Percentiles rank a stretch among this genome's conserved stretches.
These are phyloP conservation scores for Myoxocephalus aenaeus DNA, from an alignment of 2,797 vertebrate genomes.

Conservation along the genomic window DNA sequence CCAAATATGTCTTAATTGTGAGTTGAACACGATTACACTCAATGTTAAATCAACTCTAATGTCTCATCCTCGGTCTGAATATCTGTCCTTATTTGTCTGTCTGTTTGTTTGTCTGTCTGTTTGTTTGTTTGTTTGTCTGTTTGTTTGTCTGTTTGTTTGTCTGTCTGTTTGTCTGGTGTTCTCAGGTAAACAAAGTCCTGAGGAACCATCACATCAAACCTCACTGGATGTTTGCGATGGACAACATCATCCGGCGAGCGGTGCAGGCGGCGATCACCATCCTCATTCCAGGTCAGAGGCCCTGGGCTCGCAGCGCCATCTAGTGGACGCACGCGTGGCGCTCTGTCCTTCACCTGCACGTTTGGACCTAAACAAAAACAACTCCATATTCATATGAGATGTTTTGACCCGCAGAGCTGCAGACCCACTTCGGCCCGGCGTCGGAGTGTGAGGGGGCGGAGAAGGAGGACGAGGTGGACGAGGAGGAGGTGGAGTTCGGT, in stretches of 20 bases:
- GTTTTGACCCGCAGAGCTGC: slow-evolving; percentile 83
- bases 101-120: not conserved
- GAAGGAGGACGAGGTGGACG: slow-evolving; percentile 87
- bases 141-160: not conserved
- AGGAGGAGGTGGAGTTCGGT: slow-evolving; percentile 82
- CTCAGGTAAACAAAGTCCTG: slow-evolving; percentile 94
- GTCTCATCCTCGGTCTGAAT: not conserved
- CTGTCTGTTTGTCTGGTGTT: slow-evolving; percentile 3
- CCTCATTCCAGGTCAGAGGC: slow-evolving; percentile 87
- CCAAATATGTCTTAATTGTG: not conserved
- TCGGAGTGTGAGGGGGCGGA: slow-evolving; percentile 89
- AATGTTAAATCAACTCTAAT: no score
- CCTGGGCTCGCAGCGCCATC: not conserved
- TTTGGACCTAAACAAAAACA: not conserved
- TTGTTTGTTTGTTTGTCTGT: slow-evolving; percentile 1
- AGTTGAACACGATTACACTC: not conserved
- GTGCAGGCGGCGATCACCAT: slow-evolving; percentile 95
- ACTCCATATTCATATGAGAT: no score
- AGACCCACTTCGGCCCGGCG: slow-evolving; percentile 89
- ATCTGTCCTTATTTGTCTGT: not conserved
- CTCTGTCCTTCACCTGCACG: not conserved
- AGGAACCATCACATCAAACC: slow-evolving; percentile 94
- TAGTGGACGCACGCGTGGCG: slow-evolving; percentile 16
- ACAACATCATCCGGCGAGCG: slow-evolving; percentile 93
- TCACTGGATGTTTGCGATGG: slow-evolving; percentile 98